phyloP scores from a whole-genome alignment of 1,140 invertebrate genomes.

The Catajapyx aquilonaris region DNA sequence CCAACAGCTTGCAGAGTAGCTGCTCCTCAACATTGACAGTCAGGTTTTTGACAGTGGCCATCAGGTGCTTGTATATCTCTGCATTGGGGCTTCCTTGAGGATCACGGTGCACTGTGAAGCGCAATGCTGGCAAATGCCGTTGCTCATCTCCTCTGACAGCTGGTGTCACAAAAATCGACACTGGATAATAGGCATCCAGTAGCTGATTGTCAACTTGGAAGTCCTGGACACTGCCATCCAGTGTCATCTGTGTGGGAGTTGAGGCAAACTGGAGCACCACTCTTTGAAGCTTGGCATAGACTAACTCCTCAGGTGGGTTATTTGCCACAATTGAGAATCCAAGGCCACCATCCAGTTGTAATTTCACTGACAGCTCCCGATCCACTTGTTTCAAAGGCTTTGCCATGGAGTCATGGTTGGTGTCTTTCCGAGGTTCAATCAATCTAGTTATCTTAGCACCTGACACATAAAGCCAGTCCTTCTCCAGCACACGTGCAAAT shows the following conservation, averaged over 20 bases:
- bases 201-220: constrained; percentile 81
- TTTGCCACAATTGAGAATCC: constrained; percentile 69
- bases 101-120: constrained; percentile 18
- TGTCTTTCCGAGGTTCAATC: no score
- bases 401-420: no score
- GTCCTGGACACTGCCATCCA: constrained; percentile 50
- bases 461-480: no score
- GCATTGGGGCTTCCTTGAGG: constrained; percentile 38
- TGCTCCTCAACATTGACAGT: constrained; percentile 70
- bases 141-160: constrained; percentile 19
- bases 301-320: constrained; percentile 57
- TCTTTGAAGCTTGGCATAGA: constrained; percentile 53
- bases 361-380: constrained; percentile 27
- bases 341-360: constrained; percentile 40
- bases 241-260: constrained; percentile 29
- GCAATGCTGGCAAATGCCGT: constrained; percentile 20
- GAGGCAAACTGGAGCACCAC: constrained; percentile 43
- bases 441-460: no score
- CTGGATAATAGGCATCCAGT: constrained; percentile 58
- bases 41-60: constrained; percentile 59
- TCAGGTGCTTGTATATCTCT: constrained; percentile 55
- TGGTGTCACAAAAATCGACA: constrained; percentile 51
- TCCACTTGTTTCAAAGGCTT: no score
- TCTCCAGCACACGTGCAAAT: no score
- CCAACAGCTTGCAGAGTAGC: constrained; percentile 63